Evolutionary conservation across 1,140 invertebrate species (phyloP).

Genomic region (Epicauta chinensis): DNA sequence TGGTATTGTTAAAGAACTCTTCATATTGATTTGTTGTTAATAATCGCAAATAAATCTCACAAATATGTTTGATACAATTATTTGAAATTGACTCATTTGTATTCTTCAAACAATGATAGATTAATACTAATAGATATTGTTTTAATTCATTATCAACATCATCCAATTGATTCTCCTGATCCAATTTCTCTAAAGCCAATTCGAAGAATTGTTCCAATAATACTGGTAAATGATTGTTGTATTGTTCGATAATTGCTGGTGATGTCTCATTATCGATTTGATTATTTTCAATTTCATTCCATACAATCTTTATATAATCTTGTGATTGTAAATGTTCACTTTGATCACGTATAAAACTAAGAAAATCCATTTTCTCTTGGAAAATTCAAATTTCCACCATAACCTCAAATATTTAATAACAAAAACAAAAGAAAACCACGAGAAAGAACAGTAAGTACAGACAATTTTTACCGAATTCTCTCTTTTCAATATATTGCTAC

Average conservation of each 20-base stretch:
- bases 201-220: conserved; percentile 7
- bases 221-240: conserved; percentile 10
- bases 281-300: conserved; percentile 1
- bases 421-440: too few relatives aligned
- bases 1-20: conserved; percentile 1
- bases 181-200: conserved; percentile 6
- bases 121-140: conserved; percentile 4
- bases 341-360: conserved; percentile 7
- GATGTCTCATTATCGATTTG: not conserved
- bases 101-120: conserved; percentile 5
- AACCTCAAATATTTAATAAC: too few relatives aligned
- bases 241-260: not conserved
- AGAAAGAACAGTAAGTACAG: too few relatives aligned
- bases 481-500: too few relatives aligned
- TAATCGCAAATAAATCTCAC: conserved; percentile 1
- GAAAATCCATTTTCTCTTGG: conserved; percentile 1
- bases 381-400: too few relatives aligned
- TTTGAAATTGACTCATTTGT: conserved; percentile 6
- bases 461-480: too few relatives aligned
- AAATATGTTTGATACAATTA: not conserved
- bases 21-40: conserved; percentile 1
- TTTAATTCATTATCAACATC: conserved; percentile 7
- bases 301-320: conserved; percentile 1
- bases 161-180: not conserved
- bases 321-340: conserved; percentile 2